Evolutionary conservation across 2,888 invertebrate genomes (phyloP).

Genomic region (Philereme vetulata): DNA sequence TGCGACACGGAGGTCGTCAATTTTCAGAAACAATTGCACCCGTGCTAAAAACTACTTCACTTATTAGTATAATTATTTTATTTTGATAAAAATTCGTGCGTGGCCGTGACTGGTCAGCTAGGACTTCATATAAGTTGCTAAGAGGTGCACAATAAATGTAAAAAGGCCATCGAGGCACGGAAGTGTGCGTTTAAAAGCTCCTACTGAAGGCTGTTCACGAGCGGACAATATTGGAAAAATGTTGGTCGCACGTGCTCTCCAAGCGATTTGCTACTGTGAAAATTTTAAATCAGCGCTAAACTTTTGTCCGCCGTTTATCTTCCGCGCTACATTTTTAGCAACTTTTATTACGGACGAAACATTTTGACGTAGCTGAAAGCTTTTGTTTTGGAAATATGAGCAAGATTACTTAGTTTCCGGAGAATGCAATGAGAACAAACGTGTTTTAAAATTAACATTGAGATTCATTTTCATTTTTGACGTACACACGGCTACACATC

Average conservation of each 20-base stretch:
- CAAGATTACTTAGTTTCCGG: constrained; percentile 1
- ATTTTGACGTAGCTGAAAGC: constrained; percentile 14
- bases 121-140: neutral
- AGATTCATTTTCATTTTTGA: neutral
- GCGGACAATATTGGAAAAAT: constrained; percentile 71
- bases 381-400: constrained; percentile 8
- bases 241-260: constrained; percentile 65
- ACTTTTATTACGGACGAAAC: constrained; percentile 25
- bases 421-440: constrained; percentile 3
- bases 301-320: constrained; percentile 37
- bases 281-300: constrained; percentile 33
- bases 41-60: too few relatives aligned
- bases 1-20: too few relatives aligned
- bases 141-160: constrained; percentile 11
- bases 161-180: constrained; percentile 19
- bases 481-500: too few relatives aligned
- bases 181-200: constrained; percentile 56
- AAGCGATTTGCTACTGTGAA: constrained; percentile 50
- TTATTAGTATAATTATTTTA: too few relatives aligned
- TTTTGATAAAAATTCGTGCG: too few relatives aligned
- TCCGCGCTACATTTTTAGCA: constrained; percentile 30
- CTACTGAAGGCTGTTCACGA: constrained; percentile 57
- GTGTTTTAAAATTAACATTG: neutral
- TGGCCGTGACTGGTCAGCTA: too few relatives aligned
- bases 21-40: too few relatives aligned